phyloP scores from a whole-genome alignment of 2,888 invertebrate genomes.

The Auanema sp. region DNA sequence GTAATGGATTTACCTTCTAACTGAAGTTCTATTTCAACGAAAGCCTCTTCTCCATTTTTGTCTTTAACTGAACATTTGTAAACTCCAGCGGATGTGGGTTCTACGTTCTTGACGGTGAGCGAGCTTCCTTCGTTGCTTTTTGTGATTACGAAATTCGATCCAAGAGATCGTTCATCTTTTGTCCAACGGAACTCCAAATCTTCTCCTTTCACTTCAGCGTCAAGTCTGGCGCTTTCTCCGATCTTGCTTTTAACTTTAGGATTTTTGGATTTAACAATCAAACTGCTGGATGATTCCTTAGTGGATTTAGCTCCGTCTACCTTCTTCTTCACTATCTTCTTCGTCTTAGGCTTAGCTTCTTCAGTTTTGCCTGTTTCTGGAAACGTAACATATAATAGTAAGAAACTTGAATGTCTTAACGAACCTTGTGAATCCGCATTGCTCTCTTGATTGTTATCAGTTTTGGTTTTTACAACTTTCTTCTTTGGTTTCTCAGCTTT shows the following conservation, averaged over 20 bases:
- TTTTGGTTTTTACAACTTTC: too few species aligned
- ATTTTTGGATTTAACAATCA: conserved; percentile 8
- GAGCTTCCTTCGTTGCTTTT: conserved; percentile 5
- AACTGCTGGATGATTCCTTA: neutral
- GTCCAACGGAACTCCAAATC: conserved; percentile 41
- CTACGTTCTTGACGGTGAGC: conserved; percentile 10
- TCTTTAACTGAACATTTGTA: conserved; percentile 36
- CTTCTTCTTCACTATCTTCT: conserved; percentile 21
- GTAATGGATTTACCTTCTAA: conserved; percentile 33
- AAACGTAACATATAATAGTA: conserved; percentile 3
- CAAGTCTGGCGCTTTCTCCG: conserved; percentile 29
- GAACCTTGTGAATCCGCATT: too few species aligned
- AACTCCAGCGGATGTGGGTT: conserved; percentile 25
- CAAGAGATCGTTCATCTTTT: conserved; percentile 42
- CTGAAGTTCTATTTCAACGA: conserved; percentile 36
- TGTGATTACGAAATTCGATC: conserved; percentile 25
- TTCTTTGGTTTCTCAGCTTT: conserved; percentile 4
- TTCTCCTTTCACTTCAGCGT: conserved; percentile 26
- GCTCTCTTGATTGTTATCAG: too few species aligned
- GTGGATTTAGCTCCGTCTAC: neutral
- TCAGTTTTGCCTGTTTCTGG: neutral
- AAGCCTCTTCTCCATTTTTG: conserved; percentile 32
- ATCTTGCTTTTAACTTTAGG: conserved; percentile 31
- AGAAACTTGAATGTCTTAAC: neutral
- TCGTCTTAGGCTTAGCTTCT: conserved; percentile 10